A percentile compares a stretch with the other conserved stretches of the same genome.
phyloP scores from a whole-genome alignment of 2,888 invertebrate species.

The Cantharis nigra region DNA sequence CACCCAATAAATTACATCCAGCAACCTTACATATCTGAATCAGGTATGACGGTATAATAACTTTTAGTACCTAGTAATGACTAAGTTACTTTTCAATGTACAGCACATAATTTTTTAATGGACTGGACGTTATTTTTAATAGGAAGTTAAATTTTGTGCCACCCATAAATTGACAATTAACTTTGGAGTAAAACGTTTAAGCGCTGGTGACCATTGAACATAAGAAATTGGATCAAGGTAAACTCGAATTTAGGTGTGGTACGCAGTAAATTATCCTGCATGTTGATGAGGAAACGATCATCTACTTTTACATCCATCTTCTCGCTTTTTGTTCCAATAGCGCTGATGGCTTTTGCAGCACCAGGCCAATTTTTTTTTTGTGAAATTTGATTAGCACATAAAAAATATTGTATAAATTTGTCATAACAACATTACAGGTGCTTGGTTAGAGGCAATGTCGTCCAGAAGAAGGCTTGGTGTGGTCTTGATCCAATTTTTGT shows the following conservation, averaged over 20 bases:
- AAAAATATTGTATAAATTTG: not conserved
- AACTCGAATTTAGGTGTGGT: constrained; percentile 24
- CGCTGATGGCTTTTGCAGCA: not conserved
- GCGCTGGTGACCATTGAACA: not conserved
- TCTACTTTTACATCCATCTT: not conserved
- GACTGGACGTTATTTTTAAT: not conserved
- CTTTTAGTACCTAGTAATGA: not conserved
- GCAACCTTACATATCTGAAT: not conserved
- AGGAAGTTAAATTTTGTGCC: not conserved
- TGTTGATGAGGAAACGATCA: constrained; percentile 18
- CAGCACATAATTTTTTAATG: not conserved
- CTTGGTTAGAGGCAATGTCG: constrained; percentile 33
- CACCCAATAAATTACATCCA: not conserved
- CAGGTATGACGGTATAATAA: not conserved
- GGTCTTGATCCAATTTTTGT: constrained; percentile 35
- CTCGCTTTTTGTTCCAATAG: not conserved
- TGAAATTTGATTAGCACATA: not conserved
- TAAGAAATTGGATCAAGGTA: constrained; percentile 31
- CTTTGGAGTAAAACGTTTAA: not conserved
- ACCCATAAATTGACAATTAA: not conserved
- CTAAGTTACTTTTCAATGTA: not conserved
- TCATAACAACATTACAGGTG: not conserved
- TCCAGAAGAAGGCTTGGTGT: constrained; percentile 30
- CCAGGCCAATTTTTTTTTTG: not conserved
- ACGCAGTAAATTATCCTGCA: constrained; percentile 10